Evolutionary conservation across 2,113 vertebrate species (phyloP).

Genomic region (Marmota flaviventris): DNA sequence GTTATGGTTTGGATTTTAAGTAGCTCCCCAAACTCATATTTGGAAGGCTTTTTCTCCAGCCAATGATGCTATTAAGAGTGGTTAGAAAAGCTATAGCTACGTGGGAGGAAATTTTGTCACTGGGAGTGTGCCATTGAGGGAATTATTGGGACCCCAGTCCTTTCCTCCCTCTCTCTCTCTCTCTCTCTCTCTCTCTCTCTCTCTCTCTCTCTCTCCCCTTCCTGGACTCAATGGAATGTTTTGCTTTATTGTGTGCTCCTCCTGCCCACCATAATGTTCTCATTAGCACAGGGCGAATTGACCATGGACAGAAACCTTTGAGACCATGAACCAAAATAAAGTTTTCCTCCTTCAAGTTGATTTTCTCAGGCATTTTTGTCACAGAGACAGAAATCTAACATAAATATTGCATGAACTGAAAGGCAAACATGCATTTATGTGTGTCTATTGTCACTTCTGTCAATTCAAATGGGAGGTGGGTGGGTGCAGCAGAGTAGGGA

Average conservation of each 20-base stretch:
- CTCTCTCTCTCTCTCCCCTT: neutral
- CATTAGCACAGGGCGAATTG: neutral
- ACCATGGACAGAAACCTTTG: neutral
- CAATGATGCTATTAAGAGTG: neutral
- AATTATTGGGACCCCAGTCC: neutral
- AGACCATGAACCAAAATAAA: neutral
- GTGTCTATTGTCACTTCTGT: neutral
- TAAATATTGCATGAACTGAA: neutral
- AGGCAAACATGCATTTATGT: neutral
- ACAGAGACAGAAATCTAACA: neutral
- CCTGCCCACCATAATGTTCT: neutral
- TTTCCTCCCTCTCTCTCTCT: neutral
- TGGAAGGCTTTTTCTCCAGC: neutral
- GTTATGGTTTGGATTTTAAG: neutral
- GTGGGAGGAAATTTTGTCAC: too few species aligned
- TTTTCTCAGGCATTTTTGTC: too few species aligned
- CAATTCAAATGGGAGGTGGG: neutral
- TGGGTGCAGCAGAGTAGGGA: too few species aligned
- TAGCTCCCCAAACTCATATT: neutral
- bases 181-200: neutral
- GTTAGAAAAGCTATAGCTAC: neutral
- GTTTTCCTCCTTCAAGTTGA: neutral
- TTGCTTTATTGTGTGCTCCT: neutral
- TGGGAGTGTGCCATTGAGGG: too few species aligned
- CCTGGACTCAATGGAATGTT: neutral